A percentile compares a stretch with the other conserved stretches of the same genome.
phyloP scores from a whole-genome alignment of 2,888 invertebrate species.

The Pemphredon lugubris region DNA sequence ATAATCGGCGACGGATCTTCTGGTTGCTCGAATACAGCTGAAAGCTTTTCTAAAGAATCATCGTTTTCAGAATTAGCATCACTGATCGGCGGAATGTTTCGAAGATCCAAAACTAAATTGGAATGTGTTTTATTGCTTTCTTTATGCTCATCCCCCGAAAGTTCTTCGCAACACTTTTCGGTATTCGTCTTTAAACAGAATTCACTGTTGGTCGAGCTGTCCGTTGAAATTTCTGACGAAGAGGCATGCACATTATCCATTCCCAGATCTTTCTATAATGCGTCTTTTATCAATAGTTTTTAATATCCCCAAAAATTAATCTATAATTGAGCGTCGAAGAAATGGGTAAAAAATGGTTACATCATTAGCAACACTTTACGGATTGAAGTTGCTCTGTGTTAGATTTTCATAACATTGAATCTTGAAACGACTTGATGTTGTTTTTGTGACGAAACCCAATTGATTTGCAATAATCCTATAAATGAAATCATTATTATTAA shows the following conservation, averaged over 20 bases:
- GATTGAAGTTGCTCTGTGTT: neutral
- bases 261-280: neutral
- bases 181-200: no score
- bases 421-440: neutral
- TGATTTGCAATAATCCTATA: no score
- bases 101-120: slow-evolving; percentile 55
- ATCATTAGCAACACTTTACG: neutral
- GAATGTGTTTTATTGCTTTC: slow-evolving; percentile 14
- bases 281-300: neutral
- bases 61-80: slow-evolving; percentile 53
- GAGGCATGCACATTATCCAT: slow-evolving; percentile 39
- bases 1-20: slow-evolving; percentile 45
- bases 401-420: no score
- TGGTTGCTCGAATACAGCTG: slow-evolving; percentile 62
- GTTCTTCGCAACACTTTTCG: slow-evolving; percentile 20
- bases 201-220: slow-evolving; percentile 19
- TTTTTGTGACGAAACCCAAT: no score
- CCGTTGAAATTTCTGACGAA: slow-evolving; percentile 27
- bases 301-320: neutral
- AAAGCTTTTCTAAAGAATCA: slow-evolving; percentile 60
- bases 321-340: neutral
- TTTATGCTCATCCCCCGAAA: slow-evolving; percentile 12
- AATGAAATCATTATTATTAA: no score
- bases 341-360: neutral
- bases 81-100: slow-evolving; percentile 38